phyloP scores from a whole-genome alignment of 2,888 invertebrate species.

The Ellobium chinense region DNA sequence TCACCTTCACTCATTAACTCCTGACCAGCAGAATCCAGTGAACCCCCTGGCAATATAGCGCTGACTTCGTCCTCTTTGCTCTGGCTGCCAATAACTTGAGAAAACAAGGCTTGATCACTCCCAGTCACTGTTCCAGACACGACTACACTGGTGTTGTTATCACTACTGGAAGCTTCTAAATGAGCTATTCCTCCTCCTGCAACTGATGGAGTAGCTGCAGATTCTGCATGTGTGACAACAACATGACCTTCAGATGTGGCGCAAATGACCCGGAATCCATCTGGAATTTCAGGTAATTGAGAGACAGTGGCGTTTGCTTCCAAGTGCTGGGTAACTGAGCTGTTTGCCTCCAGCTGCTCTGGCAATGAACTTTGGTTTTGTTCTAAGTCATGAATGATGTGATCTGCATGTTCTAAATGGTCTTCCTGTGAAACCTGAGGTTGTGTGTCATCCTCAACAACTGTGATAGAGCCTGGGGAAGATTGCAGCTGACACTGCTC shows the following conservation, averaged over 20 bases:
- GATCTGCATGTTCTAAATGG: neutral
- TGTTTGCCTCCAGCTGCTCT: neutral
- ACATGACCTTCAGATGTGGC: conserved; percentile 33
- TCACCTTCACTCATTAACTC: neutral
- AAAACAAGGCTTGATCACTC: conserved; percentile 1
- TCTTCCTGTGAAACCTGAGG: neutral
- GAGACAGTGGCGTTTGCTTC: neutral
- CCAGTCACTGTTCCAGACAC: neutral
- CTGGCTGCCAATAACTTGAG: neutral
- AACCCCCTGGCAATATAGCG: neutral
- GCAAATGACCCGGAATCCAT: conserved; percentile 33
- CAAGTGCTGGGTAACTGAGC: neutral
- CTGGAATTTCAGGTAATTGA: conserved; percentile 27
- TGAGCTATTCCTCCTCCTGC: neutral
- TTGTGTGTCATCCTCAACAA: conserved; percentile 8
- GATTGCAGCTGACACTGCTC: conserved; percentile 35
- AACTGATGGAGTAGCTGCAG: neutral
- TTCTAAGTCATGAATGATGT: conserved; percentile 5
- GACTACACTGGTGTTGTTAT: neutral
- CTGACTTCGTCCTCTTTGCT: neutral
- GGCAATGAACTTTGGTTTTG: neutral
- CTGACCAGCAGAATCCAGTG: neutral
- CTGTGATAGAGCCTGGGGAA: neutral
- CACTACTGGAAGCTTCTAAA: neutral
- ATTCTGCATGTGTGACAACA: neutral